A percentile compares a stretch with the other conserved stretches of the same genome.
Evolutionary conservation across 1,140 invertebrate genomes (phyloP).

Genomic region (Eriocheir sinensis): DNA sequence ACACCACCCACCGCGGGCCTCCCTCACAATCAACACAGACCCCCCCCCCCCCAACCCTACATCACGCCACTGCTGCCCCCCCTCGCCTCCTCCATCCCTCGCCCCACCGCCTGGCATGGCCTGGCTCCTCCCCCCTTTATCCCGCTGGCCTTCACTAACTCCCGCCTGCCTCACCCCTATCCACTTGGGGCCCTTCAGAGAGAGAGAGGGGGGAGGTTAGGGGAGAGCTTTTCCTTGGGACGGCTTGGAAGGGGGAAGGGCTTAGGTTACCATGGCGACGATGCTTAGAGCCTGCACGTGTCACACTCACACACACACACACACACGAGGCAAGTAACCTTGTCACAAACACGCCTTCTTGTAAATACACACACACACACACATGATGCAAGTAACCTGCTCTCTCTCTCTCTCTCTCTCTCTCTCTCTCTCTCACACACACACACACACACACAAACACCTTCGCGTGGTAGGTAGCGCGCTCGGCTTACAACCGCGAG

Average conservation of each 20-base stretch:
- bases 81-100: background rate
- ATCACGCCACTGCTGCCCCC: background rate
- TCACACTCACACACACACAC: slow-evolving; percentile 12
- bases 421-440: background rate
- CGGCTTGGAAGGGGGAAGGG: background rate
- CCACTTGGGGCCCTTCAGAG: background rate
- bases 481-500: too few species aligned
- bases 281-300: background rate
- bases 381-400: too few species aligned
- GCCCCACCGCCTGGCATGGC: too few species aligned
- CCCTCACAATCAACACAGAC: too few species aligned
- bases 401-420: background rate
- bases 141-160: background rate
- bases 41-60: background rate
- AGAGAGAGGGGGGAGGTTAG: background rate
- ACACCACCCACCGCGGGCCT: too few species aligned
- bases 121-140: background rate
- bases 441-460: too few species aligned
- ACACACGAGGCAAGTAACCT: too few species aligned
- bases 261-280: background rate
- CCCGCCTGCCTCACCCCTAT: background rate
- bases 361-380: slow-evolving; percentile 42
- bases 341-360: background rate
- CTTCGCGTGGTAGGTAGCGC: too few species aligned
- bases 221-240: background rate